Evolutionary conservation across 2,797 vertebrate species (phyloP), one percentile per base, ranked within the genome.

Genomic region (Chrysocyon brachyurus): DNA sequence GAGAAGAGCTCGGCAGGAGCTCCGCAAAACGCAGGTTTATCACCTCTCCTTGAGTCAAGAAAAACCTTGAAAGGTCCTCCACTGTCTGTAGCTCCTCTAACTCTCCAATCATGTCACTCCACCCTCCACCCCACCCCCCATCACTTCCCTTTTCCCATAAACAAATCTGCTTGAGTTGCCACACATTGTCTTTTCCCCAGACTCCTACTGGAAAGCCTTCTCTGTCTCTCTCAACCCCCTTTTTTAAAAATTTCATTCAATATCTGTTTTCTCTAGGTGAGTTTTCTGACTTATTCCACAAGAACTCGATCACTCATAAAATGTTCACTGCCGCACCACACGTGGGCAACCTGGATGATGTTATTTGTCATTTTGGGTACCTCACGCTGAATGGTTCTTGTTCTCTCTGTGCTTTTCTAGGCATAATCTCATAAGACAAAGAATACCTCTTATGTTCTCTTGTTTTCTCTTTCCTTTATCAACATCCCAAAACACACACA

Each of bases 271-370:
- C n/a, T 79, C 63, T 10, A 57, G 5, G 52, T 36, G 22, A 19
- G 12, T 52, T 84, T 90, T 6, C 26, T 3, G 22, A 26, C 31
- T 54, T 56, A 46, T 54, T 83, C 49, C 72, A 16, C 21, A 33
- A 57, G 59, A 49, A 5, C 7, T 3, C 0, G 61, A 9, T n/a
- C 40, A 21, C 24, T 36, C 6, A 0, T 3, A 21, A 36, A 5
- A 12, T 40, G 64, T 12, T 31, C 19, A 6, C 79, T 31, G 36
- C n/a, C 21, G 17, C 26, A 46, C 12, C n/a, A 82, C 15, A 77
- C 2, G 5, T 2, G 0, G 33, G 21, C 19, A 40, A 59, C 9
- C 36, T 19, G 24, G 40, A 6, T 8, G 28, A 36, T 21, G 57
- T 11, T 57, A 11, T 33, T 26, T 70, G 81, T 66, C 70, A 15